These are phyloP conservation scores for Gasterosteus nipponicus DNA, from an alignment of 2,113 vertebrate genomes.

Conservation along the genomic window DNA sequence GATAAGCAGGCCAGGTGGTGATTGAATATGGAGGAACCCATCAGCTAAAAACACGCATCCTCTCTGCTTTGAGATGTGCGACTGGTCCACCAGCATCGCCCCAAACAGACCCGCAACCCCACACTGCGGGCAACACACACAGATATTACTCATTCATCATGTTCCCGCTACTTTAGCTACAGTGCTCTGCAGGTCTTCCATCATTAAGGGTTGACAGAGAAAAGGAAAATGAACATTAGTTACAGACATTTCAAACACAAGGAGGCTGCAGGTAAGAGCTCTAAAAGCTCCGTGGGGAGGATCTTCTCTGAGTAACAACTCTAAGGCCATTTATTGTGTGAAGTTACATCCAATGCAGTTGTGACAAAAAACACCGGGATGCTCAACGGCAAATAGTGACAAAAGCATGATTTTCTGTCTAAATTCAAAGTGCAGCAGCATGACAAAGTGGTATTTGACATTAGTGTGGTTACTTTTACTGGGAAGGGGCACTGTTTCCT, in stretches of 20 bases:
- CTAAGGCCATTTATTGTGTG: neutral
- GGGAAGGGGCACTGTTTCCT: no score
- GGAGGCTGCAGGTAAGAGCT: slow-evolving; percentile 18
- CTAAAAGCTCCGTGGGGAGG: slow-evolving; percentile 14
- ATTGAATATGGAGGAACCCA: slow-evolving; percentile 4
- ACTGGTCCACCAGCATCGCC: neutral
- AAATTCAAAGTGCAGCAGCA: neutral
- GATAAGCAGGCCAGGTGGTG: slow-evolving; percentile 7
- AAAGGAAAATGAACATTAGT: slow-evolving; percentile 16
- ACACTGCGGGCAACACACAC: neutral
- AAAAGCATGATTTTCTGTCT: neutral
- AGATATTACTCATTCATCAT: neutral
- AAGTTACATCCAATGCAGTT: neutral
- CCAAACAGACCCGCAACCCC: neutral
- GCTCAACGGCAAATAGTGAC: neutral
- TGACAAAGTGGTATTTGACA: neutral
- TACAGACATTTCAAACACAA: neutral
- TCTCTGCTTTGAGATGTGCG: neutral
- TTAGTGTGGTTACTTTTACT: no score
- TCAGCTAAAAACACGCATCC: neutral
- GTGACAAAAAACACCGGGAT: neutral
- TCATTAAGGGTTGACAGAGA: neutral
- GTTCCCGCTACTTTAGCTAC: neutral
- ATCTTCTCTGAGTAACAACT: slow-evolving; percentile 12
- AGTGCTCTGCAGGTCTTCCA: neutral